Evolutionary conservation across 2,113 vertebrate genomes (phyloP).

Genomic region (Colossoma macropomum): DNA sequence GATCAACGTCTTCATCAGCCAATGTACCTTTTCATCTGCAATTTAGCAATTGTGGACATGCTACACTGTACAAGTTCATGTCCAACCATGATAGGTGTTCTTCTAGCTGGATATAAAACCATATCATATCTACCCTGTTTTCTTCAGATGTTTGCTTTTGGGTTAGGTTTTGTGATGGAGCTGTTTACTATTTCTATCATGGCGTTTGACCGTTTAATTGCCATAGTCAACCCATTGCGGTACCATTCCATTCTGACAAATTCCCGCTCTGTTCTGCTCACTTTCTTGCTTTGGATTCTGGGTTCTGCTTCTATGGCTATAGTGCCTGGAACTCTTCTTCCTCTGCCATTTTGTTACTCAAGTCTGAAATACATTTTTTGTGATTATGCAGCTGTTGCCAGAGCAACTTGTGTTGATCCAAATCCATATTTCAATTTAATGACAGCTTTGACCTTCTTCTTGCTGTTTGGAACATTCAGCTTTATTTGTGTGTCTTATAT

Average conservation of each 20-base stretch:
- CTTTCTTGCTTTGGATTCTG: slow-evolving; percentile 38
- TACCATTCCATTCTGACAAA: slow-evolving; percentile 56
- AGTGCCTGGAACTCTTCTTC: slow-evolving; percentile 22
- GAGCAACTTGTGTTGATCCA: slow-evolving; percentile 55
- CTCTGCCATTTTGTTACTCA: slow-evolving; percentile 47
- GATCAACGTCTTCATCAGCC: slow-evolving; percentile 62
- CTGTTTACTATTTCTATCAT: slow-evolving; percentile 57
- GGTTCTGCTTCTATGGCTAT: slow-evolving; percentile 14
- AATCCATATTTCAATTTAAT: slow-evolving; percentile 50
- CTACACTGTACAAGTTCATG: slow-evolving; percentile 45
- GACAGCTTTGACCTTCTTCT: slow-evolving; percentile 12
- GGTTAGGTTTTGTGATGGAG: slow-evolving; percentile 51
- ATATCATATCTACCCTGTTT: slow-evolving; percentile 52
- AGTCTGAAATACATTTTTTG: slow-evolving; percentile 55
- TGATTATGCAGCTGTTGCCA: slow-evolving; percentile 50
- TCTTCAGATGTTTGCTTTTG: slow-evolving; percentile 51
- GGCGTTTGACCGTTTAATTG: slow-evolving; percentile 60
- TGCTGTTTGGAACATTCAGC: slow-evolving; percentile 53
- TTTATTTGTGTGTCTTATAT: slow-evolving; percentile 58
- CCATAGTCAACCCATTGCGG: slow-evolving; percentile 53
- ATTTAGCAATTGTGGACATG: slow-evolving; percentile 62
- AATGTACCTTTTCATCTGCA: slow-evolving; percentile 63
- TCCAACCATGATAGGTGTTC: slow-evolving; percentile 52
- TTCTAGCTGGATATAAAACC: slow-evolving; percentile 49
- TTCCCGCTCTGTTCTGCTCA: slow-evolving; percentile 32